Percentiles rank a stretch among this genome's conserved stretches.
Evolutionary conservation across 2,888 invertebrate genomes (phyloP).

Genomic region (Polymixis lichenea): DNA sequence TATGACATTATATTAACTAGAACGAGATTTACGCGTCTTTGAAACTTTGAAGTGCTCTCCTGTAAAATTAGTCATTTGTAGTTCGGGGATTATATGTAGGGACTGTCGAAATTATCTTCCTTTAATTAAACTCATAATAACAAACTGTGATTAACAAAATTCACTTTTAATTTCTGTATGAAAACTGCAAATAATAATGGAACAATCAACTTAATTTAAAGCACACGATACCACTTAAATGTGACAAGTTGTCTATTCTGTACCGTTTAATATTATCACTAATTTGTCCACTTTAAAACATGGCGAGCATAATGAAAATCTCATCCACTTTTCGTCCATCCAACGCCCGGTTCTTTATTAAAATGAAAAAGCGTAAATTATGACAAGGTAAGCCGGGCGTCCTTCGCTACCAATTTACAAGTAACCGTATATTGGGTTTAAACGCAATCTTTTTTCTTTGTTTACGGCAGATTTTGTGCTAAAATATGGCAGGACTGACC

Average conservation of each 20-base stretch:
- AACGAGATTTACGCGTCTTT: no score
- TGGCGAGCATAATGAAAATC: slow-evolving; percentile 30
- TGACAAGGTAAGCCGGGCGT: slow-evolving; percentile 57
- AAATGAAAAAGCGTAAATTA: slow-evolving; percentile 62
- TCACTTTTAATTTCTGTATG: neutral
- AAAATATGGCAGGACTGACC: slow-evolving; percentile 34
- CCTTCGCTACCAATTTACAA: slow-evolving; percentile 56
- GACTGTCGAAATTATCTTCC: no score
- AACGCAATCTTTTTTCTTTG: slow-evolving; percentile 51
- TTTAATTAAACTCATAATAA: no score
- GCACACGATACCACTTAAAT: neutral
- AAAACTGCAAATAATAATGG: neutral
- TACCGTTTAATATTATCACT: slow-evolving; percentile 19
- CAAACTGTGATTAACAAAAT: no score
- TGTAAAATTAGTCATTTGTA: no score
- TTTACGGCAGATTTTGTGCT: slow-evolving; percentile 42
- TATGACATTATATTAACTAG: no score
- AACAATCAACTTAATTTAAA: neutral
- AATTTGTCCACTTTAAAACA: slow-evolving; percentile 17
- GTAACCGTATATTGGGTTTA: slow-evolving; percentile 61
- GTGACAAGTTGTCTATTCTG: neutral
- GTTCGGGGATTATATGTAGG: no score
- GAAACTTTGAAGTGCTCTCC: no score
- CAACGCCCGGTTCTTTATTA: slow-evolving; percentile 51
- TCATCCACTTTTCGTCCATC: slow-evolving; percentile 48